Conservation (phyloP, 2,113 vertebrate genomes). For the Glaucomys volans region DNA sequence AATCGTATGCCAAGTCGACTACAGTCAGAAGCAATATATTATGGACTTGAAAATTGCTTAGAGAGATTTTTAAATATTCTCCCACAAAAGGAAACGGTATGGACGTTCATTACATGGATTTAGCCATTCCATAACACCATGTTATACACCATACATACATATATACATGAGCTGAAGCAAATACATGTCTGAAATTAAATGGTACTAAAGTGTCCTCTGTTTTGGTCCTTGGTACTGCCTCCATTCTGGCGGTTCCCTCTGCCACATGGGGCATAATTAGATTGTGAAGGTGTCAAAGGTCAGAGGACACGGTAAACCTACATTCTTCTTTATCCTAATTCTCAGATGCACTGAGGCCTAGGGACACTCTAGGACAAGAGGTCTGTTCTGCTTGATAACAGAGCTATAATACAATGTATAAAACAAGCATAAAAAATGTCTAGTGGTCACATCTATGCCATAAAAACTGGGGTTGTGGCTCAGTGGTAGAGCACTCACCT, state of each 20-base stretch:
- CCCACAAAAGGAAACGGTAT: too few relatives aligned
- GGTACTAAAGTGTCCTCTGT: accelerated
- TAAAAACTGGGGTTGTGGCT: too few relatives aligned
- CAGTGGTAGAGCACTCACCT: too few relatives aligned
- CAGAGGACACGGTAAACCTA: background rate
- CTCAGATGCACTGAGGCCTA: background rate
- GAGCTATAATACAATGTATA: background rate
- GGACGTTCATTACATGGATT: background rate
- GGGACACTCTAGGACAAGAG: background rate
- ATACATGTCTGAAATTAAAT: background rate
- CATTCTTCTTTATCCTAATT: background rate
- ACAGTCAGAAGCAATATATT: background rate
- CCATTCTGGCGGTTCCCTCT: background rate
- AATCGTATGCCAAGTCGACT: too few relatives aligned
- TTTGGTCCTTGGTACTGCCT: background rate
- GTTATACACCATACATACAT: background rate
- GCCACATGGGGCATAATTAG: background rate
- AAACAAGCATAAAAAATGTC: background rate
- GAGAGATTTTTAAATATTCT: background rate
- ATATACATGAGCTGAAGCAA: background rate
- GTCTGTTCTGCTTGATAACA: background rate
- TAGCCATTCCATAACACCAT: background rate
- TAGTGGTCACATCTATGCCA: too few relatives aligned
- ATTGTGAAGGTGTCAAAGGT: background rate
- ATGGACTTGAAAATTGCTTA: background rate